Percentiles rank a stretch among this genome's conserved stretches.
These are phyloP conservation scores for Chironomus striatipennis DNA, from an alignment of 1,140 invertebrate genomes.

Conservation along the genomic window DNA sequence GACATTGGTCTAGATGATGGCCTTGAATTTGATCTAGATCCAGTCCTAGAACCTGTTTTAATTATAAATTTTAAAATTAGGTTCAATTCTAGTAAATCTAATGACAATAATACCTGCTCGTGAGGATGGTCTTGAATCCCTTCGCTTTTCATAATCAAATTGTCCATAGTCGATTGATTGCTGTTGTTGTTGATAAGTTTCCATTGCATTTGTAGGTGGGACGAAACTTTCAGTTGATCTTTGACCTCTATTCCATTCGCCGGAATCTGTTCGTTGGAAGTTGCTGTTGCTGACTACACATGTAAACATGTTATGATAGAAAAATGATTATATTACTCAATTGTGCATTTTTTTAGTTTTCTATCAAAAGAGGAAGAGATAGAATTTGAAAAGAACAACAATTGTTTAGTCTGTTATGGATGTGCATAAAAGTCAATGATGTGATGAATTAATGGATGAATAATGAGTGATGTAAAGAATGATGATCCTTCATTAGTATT, in stretches of 20 bases:
- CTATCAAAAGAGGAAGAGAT: slow-evolving; percentile 4
- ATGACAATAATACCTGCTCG: no score
- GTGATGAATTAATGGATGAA: neutral
- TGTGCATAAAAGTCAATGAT: slow-evolving; percentile 1
- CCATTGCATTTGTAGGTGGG: neutral
- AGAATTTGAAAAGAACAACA: slow-evolving; percentile 9
- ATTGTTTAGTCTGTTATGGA: slow-evolving; percentile 8
- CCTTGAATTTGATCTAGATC: slow-evolving; percentile 29
- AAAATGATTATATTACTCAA: slow-evolving; percentile 24
- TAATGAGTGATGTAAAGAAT: neutral
- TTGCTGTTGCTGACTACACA: slow-evolving; percentile 33
- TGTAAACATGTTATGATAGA: neutral
- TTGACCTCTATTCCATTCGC: neutral
- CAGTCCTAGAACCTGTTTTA: slow-evolving; percentile 28
- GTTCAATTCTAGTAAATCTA: no score
- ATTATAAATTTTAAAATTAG: no score
- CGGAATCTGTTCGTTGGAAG: neutral
- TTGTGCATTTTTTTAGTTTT: neutral
- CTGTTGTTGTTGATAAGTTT: neutral
- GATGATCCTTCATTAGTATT: neutral
- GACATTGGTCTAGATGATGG: slow-evolving; percentile 28
- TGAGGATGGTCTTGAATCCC: slow-evolving; percentile 11
- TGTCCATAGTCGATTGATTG: neutral
- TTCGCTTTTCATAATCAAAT: neutral
- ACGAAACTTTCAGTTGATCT: neutral